Percentiles rank a stretch among this genome's conserved stretches.
Conservation (phyloP, 2,888 invertebrate genomes). For the Blastobasis adustella region DNA sequence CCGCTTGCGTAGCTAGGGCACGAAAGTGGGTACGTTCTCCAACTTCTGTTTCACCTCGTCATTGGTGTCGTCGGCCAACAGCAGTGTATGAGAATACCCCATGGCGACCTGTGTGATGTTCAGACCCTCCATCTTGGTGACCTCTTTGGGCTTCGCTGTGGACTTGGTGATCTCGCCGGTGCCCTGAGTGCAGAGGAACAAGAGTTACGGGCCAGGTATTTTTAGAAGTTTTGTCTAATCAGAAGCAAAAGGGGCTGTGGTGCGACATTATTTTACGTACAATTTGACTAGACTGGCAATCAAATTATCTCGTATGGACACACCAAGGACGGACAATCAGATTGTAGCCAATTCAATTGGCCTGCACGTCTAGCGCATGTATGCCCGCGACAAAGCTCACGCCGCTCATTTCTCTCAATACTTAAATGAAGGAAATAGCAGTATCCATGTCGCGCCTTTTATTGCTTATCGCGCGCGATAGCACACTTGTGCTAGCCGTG, state of each 20-base stretch:
- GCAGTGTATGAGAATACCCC: slow-evolving; percentile 89
- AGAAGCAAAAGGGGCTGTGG: too few relatives aligned
- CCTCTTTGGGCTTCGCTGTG: slow-evolving; percentile 90
- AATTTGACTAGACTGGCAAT: too few relatives aligned
- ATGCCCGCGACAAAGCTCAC: too few relatives aligned
- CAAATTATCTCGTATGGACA: too few relatives aligned
- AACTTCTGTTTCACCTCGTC: slow-evolving; percentile 72
- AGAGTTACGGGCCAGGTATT: neutral
- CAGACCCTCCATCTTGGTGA: slow-evolving; percentile 82
- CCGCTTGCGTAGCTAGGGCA: slow-evolving; percentile 29
- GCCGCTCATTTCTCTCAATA: too few relatives aligned
- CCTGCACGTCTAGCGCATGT: too few relatives aligned
- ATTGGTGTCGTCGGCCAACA: slow-evolving; percentile 71
- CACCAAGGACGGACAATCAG: too few relatives aligned
- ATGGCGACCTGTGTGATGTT: slow-evolving; percentile 86
- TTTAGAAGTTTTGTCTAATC: neutral
- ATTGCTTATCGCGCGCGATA: too few relatives aligned
- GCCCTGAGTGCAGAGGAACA: slow-evolving; percentile 71
- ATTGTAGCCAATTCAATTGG: neutral
- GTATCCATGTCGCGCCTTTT: too few relatives aligned
- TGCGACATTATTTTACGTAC: too few relatives aligned
- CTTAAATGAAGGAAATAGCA: too few relatives aligned
- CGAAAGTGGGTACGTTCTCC: slow-evolving; percentile 65
- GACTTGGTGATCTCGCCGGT: slow-evolving; percentile 93
- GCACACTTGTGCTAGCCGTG: too few relatives aligned